phyloP scores from a whole-genome alignment of 1,140 invertebrate genomes.

The Hyles euphorbiae region DNA sequence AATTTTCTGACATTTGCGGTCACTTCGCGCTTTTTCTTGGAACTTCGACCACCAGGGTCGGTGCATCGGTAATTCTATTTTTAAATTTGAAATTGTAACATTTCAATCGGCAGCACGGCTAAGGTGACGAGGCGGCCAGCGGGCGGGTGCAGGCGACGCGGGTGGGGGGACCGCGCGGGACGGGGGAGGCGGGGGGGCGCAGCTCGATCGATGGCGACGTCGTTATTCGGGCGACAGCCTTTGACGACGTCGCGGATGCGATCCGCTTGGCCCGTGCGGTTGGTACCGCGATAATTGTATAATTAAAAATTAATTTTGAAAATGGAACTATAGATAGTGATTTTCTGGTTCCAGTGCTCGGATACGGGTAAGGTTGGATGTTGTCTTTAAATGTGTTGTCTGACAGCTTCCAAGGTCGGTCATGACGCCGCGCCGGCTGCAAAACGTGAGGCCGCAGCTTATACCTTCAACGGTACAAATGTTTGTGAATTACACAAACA shows the following conservation, averaged over 20 bases:
- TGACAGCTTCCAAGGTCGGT: no score
- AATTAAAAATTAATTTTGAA: background rate
- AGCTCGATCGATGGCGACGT: conserved; percentile 61
- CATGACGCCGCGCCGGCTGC: no score
- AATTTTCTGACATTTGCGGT: background rate
- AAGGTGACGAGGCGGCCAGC: conserved; percentile 17
- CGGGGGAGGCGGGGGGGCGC: conserved; percentile 19
- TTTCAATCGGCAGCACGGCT: conserved; percentile 8
- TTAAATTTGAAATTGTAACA: conserved; percentile 3
- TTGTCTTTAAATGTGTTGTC: no score
- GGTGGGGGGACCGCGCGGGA: conserved; percentile 10
- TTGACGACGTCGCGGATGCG: conserved; percentile 50
- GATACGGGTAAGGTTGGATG: no score
- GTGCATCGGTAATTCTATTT: background rate
- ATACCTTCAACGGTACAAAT: no score
- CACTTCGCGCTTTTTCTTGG: no score
- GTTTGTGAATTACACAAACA: no score
- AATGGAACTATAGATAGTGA: background rate
- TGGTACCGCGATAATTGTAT: background rate
- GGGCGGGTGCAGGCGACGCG: conserved; percentile 13
- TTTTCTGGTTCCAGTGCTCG: no score
- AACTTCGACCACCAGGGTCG: no score
- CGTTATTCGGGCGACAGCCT: conserved; percentile 73
- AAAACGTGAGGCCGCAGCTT: no score
- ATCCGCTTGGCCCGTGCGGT: conserved; percentile 14